Evolutionary conservation across 2,888 invertebrate genomes (phyloP).

Genomic region (Sphaerophoria taeniata): DNA sequence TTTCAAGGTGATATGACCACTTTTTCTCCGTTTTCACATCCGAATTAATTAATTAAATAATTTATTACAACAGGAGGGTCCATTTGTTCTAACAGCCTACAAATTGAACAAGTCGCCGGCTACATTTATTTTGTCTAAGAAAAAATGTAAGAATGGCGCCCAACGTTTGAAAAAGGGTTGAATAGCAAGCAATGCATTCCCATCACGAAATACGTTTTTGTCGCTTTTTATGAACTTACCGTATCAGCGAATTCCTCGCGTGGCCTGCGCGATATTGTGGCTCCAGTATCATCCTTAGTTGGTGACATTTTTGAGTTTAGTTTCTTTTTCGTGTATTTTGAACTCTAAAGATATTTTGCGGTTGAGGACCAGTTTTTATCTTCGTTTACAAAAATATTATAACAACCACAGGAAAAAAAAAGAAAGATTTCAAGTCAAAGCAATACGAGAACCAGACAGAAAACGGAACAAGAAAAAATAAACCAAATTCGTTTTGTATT

Average conservation of each 20-base stretch:
- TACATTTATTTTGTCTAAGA: not conserved
- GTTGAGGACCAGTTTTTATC: constrained; percentile 63
- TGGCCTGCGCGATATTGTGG: constrained; percentile 80
- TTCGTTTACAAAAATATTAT: constrained; percentile 42
- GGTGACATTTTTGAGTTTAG: constrained; percentile 77
- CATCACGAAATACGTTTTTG: not conserved
- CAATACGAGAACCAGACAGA: constrained; percentile 35
- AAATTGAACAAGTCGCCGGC: not conserved
- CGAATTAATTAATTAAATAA: constrained; percentile 5
- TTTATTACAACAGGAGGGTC: not conserved
- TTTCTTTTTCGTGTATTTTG: not conserved
- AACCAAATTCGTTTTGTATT: constrained; percentile 46
- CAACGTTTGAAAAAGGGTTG: not conserved
- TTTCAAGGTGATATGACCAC: not conserved
- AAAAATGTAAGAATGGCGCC: not conserved
- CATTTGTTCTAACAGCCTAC: not conserved
- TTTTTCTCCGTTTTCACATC: not conserved
- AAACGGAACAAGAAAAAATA: constrained; percentile 1
- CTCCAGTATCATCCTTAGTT: constrained; percentile 80
- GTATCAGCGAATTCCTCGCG: constrained; percentile 81
- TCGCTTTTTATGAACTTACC: constrained; percentile 76
- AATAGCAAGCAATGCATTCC: constrained; percentile 1
- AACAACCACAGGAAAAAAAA: not conserved
- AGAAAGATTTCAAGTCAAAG: not conserved
- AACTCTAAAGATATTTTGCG: not conserved